Base-by-base conservation (phyloP, 2,797 vertebrate genomes). In the Hypotaenidia okinawae region DNA sequence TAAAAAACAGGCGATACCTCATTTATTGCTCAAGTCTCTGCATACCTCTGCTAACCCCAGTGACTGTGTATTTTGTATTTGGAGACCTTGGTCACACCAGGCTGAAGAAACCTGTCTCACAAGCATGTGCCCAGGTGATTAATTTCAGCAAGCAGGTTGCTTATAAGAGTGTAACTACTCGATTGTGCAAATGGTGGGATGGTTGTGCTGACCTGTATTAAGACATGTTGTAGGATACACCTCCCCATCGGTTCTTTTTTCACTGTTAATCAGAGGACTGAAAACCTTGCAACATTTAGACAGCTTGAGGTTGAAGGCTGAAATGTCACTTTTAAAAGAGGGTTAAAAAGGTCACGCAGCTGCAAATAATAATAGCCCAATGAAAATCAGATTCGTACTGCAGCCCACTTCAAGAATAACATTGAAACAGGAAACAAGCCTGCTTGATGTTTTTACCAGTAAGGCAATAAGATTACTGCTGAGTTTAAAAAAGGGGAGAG, bases 301-400 rank as follows among this genome's bases (percentile, higher is more conserved):
- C 94, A 87, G 97, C 96, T 97, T 96, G 97, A 95, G 96, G 96
- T 98, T 91, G 96, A 97, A 97, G 97, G 97, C 97, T 98, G 97
- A 98, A 98, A 98, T 98, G 98, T 98, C 98, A 98, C 97, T 98
- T 98, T 97, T 96, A 96, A 97, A 97, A 97, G 88, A 80, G 91
- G 98, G 98, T 98, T 98, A 98, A 97, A 98, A 97, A 98, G 98
- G 98, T 98, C 97, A 6, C 94, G 76, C 98, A 98, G 98, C 98
- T 98, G 98, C 98, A 98, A 98, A 98, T 98, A 98, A 98, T 98
- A 98, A 98, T 97, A 98, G 97, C 93, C 96, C 98, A 97, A 98
- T 98, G 98, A 98, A 98, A 98, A 98, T 98, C 98, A 98, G 97
- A 98, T 98, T 98, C 97, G 96, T 95, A 95, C 97, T 97, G 94